Evolutionary conservation across 2,888 invertebrate species (phyloP).

Genomic region (Dione vanillae): DNA sequence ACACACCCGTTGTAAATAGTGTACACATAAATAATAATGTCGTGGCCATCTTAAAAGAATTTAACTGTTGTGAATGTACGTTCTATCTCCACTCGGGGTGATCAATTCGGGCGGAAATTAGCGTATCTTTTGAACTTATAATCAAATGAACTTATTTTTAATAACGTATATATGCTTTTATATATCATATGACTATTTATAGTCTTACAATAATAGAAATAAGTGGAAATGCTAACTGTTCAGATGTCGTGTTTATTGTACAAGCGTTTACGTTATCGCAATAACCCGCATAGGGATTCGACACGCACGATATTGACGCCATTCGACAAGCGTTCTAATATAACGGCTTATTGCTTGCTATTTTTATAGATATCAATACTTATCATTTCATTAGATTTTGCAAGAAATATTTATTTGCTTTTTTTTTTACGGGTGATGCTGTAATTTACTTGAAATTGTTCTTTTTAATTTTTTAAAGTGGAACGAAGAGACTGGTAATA

Average conservation of each 20-base stretch:
- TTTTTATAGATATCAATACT: background rate
- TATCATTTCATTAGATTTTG: background rate
- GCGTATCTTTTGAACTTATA: too few relatives aligned
- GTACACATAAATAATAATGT: too few relatives aligned
- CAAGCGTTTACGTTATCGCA: constrained; percentile 42
- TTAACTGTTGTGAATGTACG: too few relatives aligned
- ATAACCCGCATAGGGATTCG: constrained; percentile 46
- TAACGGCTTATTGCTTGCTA: background rate
- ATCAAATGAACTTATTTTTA: too few relatives aligned
- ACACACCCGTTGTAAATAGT: too few relatives aligned
- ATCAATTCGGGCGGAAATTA: too few relatives aligned
- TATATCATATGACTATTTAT: background rate
- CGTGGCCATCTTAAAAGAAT: too few relatives aligned
- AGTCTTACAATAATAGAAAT: constrained; percentile 5
- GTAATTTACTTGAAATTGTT: too few relatives aligned
- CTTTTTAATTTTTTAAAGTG: background rate
- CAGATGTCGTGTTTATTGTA: constrained; percentile 22
- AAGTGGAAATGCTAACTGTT: constrained; percentile 17
- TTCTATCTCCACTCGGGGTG: too few relatives aligned
- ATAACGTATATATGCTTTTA: background rate
- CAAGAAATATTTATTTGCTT: background rate
- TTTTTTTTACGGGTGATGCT: too few relatives aligned
- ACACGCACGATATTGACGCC: constrained; percentile 34
- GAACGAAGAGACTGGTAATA: too few relatives aligned
- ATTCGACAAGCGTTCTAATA: constrained; percentile 43